Evolutionary conservation across 2,113 vertebrate genomes (phyloP).

Genomic region (Aphyosemion australe): DNA sequence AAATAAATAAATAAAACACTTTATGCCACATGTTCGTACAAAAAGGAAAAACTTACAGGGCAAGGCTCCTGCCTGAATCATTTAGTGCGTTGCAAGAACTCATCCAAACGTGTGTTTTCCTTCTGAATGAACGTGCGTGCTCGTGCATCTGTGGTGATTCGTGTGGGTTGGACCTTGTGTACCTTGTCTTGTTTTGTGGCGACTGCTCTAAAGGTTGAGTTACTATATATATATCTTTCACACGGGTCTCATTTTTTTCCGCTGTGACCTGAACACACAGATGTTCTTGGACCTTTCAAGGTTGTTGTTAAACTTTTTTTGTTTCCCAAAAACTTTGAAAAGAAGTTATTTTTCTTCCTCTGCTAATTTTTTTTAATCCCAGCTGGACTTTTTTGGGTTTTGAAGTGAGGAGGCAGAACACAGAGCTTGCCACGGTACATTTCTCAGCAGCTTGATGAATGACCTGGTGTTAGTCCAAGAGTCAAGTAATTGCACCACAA

Average conservation of each 20-base stretch:
- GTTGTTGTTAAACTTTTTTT: conserved; percentile 16
- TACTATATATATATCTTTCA: conserved; percentile 39
- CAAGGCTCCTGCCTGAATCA: conserved; percentile 10
- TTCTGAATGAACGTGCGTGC: background rate
- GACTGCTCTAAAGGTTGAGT: conserved; percentile 44
- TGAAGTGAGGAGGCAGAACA: conserved; percentile 4
- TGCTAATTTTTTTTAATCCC: conserved; percentile 16
- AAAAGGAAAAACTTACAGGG: no score
- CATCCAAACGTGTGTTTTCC: conserved; percentile 11
- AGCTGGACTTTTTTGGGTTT: background rate
- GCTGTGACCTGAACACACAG: conserved; percentile 30
- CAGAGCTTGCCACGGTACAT: background rate
- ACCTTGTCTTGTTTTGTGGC: conserved; percentile 18
- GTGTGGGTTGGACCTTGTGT: conserved; percentile 19
- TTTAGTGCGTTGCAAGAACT: conserved; percentile 1
- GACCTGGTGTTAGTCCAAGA: conserved; percentile 70
- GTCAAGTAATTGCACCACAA: conserved; percentile 75
- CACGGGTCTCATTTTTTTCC: conserved; percentile 24
- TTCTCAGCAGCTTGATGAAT: conserved; percentile 56
- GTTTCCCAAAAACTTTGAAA: background rate
- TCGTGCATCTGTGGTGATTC: background rate
- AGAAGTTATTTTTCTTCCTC: background rate
- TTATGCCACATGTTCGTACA: no score
- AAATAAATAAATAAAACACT: background rate
- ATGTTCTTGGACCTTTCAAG: conserved; percentile 26